A percentile compares a stretch with the other conserved stretches of the same genome.
phyloP scores from a whole-genome alignment of 2,797 vertebrate genomes.

The Oryzias sinensis region DNA sequence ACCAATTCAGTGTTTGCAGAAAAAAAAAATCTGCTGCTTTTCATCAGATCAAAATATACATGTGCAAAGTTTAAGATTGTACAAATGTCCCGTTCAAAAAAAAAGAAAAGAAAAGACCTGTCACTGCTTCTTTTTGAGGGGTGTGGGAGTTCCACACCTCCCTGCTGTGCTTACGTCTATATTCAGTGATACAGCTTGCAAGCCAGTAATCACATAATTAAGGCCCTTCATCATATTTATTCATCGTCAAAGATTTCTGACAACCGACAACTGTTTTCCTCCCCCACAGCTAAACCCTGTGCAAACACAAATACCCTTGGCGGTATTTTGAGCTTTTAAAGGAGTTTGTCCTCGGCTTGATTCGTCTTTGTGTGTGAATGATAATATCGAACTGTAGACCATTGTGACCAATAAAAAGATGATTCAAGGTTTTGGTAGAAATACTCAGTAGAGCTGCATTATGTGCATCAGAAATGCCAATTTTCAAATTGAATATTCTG shows the following conservation, averaged over 20 bases:
- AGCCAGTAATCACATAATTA: constrained; percentile 76
- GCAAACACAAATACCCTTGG: constrained; percentile 67
- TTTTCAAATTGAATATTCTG: constrained; percentile 20
- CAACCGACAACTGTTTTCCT: constrained; percentile 72
- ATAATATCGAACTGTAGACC: constrained; percentile 15
- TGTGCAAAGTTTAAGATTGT: constrained; percentile 33
- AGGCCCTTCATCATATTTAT: constrained; percentile 75
- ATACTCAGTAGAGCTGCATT: constrained; percentile 12
- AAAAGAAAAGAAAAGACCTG: constrained; percentile 52
- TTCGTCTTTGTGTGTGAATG: constrained; percentile 41
- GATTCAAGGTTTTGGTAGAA: constrained; percentile 22
- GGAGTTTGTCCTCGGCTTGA: constrained; percentile 50
- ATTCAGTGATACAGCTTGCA: constrained; percentile 72
- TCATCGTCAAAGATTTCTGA: constrained; percentile 73
- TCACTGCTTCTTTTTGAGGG: constrained; percentile 60
- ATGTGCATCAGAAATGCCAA: constrained; percentile 25
- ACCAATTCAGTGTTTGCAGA: constrained; percentile 1
- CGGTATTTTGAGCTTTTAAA: constrained; percentile 55
- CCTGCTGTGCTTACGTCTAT: constrained; percentile 69
- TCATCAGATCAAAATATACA: constrained; percentile 38
- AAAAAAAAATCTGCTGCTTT: constrained; percentile 18
- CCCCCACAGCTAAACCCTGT: constrained; percentile 68
- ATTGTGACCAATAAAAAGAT: constrained; percentile 33
- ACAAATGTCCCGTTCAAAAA: constrained; percentile 36
- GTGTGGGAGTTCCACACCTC: constrained; percentile 68